Base-by-base conservation (phyloP, 2,797 vertebrate species). In the Gymnothorax reevesii region DNA sequence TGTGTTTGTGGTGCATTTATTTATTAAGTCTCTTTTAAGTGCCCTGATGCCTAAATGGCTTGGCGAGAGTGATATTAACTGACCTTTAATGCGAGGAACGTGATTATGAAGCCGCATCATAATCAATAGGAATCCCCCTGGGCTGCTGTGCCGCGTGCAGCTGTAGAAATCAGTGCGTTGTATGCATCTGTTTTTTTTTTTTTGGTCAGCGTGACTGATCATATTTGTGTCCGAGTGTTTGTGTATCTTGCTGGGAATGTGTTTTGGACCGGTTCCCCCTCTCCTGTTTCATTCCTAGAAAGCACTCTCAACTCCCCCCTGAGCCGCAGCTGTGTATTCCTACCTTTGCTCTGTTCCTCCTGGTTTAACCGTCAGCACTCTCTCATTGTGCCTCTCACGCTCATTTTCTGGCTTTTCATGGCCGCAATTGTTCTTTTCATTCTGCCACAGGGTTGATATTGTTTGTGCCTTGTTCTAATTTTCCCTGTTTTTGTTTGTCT, bases 271-370 rank as follows among this genome's bases (percentile, higher is more conserved):
- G 13, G 42, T 4, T 4, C 73, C 73, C 42, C 52, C 52, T 49
- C 17, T 52, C 17, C 22, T 27, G 17, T 77, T 77, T 77, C 42
- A 77, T 77, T 77, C 73, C 73, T 77, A 77, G 73, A 77, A 77
- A 77, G 73, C 42, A 22, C 49, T 57, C 79, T 9, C 7, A 22
- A 17, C 54, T 55, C 79, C 77, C 12, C 33, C 79, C 54, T 55
- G 52, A 55, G 22, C 79, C 10, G 22, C 73, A 77, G 42, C 73
- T 82, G 79, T 15, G 4, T 7, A 3, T 4, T 52, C 73, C 0
- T 5, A n/a, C 77, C 71, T 75, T 90, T 89, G 8, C 6, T 86
- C 57, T 12, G 0, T 55, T 2, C 2, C 5, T 1, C 80, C 17
- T 57, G 12, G 52, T 83, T 49, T 42, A 42, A 25, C 27, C 17